Base-by-base conservation (phyloP, 1,140 invertebrate species). In the Macrostomum lignano region DNA sequence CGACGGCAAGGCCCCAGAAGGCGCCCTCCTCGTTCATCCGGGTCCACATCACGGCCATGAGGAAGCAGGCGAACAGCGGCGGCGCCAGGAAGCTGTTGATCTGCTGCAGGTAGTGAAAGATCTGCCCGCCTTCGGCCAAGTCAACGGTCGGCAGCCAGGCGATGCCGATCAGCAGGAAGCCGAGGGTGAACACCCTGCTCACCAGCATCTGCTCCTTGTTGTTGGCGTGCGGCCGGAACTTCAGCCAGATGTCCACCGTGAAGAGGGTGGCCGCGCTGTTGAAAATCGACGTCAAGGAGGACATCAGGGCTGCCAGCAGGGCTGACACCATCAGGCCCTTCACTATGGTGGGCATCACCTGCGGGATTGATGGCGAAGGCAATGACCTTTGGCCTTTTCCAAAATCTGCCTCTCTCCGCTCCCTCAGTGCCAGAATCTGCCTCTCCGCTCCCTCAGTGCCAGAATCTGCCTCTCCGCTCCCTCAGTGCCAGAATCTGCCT, bases 261-360 rank as follows among this genome's bases (percentile, higher is more conserved):
- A 65, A 65, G 21, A 65, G 43, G 7, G 64, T 64, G 25, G 52
- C 55, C 9, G 58, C 54, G 31, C 53, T 58, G 44, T 64, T 64
- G 38, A 64, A 64, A 25, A 64, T 59, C 20, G 63, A 65, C 7
- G 61, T 60, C 9, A 65, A 40, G 36, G 55, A 55, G 39, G 53
- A 57, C 61, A 65, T 62, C 7, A 65, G 38, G 3, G 62, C 63
- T 0, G 63, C 58, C 22, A 65, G 40, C 62, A 65, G 65, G 3
- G 62, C 63, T 3, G 60, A 55, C 35, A 64, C 42, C 58, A 65
- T 61, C 5, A 65, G 31, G 0, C 63, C 62, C n/a, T n/a, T n/a
- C n/a, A n/a, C n/a, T n/a, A n/a, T n/a, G n/a, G n/a, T n/a, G n/a
- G n/a, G n/a, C n/a, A n/a, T n/a, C n/a, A n/a, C n/a, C n/a, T n/a